A percentile compares a stretch with the other conserved stretches of the same genome.
Conservation (phyloP, 2,113 vertebrate species). For the Antechinus stuartii region DNA sequence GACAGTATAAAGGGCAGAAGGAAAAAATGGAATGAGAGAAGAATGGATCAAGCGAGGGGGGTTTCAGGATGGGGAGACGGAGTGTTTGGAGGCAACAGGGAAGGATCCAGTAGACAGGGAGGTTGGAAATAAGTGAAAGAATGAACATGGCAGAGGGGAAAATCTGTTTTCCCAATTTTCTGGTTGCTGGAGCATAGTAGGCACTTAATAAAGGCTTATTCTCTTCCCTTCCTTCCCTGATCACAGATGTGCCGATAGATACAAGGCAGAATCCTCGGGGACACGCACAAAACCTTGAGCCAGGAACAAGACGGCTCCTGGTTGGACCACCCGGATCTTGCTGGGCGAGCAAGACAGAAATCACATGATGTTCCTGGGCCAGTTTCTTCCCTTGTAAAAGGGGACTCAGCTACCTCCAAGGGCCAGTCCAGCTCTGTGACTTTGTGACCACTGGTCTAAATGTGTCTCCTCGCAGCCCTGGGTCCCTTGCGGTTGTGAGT, state of each 20-base stretch:
- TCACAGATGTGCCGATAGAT: not conserved
- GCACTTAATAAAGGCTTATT: not conserved
- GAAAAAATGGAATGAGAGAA: not conserved
- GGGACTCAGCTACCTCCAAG: not conserved
- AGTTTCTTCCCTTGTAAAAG: not conserved
- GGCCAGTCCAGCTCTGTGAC: not conserved
- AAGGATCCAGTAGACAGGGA: not conserved
- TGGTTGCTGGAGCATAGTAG: no score
- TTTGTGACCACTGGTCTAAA: not conserved
- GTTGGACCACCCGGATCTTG: not conserved
- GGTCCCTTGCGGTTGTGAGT: not conserved
- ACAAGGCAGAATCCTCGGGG: not conserved
- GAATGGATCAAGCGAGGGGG: not conserved
- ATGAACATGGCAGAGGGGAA: no score
- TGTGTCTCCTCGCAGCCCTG: not conserved
- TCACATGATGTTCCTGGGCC: not conserved
- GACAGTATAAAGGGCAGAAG: not conserved
- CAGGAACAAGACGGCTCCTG: not conserved
- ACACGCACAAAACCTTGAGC: not conserved
- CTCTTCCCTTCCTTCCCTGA: not conserved
- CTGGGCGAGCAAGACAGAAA: no score
- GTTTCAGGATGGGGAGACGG: not conserved
- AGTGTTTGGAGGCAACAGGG: not conserved
- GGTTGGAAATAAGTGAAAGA: no score
- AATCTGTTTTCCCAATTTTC: no score